phyloP scores from a whole-genome alignment of 1,140 invertebrate genomes.

The Drosophila nebulosa region DNA sequence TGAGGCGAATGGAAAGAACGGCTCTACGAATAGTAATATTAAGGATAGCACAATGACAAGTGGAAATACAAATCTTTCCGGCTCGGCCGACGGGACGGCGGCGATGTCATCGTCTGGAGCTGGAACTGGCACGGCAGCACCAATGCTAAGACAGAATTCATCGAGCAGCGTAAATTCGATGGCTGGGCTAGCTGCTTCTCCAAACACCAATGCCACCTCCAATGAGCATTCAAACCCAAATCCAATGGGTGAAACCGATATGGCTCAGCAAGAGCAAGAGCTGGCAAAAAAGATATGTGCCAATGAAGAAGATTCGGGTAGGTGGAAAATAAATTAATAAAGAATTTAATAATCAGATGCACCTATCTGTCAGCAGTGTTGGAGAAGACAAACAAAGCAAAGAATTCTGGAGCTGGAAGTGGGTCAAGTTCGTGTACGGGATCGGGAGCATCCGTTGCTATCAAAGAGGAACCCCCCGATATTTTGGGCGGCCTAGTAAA shows the following conservation, averaged over 20 bases:
- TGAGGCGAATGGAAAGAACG: conserved; percentile 20
- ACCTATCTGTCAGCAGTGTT: neutral
- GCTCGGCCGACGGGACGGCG: conserved; percentile 7
- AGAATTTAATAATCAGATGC: neutral
- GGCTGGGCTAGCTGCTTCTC: conserved; percentile 15
- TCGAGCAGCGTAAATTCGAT: conserved; percentile 31
- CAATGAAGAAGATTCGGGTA: conserved; percentile 66
- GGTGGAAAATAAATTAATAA: neutral
- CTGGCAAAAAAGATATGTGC: conserved; percentile 31
- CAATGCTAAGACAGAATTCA: conserved; percentile 38
- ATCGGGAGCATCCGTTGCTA: neutral
- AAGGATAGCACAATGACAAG: conserved; percentile 9
- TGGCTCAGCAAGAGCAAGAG: conserved; percentile 31
- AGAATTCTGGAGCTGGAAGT: conserved; percentile 6
- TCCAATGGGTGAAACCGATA: conserved; percentile 36
- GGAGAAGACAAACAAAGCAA: conserved; percentile 26
- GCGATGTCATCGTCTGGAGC: conserved; percentile 10
- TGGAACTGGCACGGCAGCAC: neutral
- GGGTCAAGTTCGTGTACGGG: neutral
- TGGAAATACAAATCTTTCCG: conserved; percentile 13
- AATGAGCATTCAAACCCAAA: conserved; percentile 42
- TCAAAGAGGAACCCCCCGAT: conserved; percentile 62
- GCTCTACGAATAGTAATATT: conserved; percentile 14
- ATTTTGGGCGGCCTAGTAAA: conserved; percentile 54
- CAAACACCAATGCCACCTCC: conserved; percentile 22